These are phyloP conservation scores for Manis pentadactyla DNA, from an alignment of 2,797 vertebrate species.

Conservation along the genomic window DNA sequence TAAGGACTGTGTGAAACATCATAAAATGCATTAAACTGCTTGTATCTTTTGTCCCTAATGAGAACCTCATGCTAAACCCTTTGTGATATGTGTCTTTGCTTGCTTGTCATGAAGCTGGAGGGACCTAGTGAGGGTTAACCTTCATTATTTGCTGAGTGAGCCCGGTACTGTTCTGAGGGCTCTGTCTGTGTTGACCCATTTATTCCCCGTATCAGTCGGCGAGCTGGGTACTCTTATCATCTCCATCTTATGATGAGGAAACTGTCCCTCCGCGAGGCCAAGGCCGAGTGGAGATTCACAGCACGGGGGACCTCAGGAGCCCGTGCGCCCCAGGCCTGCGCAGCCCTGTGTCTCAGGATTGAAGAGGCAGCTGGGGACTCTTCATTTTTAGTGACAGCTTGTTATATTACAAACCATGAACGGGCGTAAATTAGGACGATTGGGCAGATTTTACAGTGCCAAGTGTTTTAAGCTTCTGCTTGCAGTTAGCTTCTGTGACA, in stretches of 20 bases:
- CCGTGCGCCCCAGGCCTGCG: accelerated
- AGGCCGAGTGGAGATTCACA: accelerated
- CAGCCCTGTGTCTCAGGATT: accelerated
- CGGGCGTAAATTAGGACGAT: accelerated
- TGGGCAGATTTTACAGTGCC: not conserved
- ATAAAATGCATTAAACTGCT: not conserved
- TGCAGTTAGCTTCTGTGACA: not conserved
- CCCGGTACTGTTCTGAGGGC: accelerated
- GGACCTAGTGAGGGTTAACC: accelerated
- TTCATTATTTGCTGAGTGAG: accelerated
- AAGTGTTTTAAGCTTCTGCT: not conserved
- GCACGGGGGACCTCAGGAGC: not conserved
- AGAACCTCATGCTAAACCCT: not conserved
- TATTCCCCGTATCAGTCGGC: accelerated
- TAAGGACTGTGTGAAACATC: not conserved
- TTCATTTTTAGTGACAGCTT: not conserved
- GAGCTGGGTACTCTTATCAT: accelerated
- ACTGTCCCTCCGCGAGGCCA: accelerated
- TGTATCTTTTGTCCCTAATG: not conserved
- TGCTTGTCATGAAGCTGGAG: not conserved
- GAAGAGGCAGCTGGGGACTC: not conserved
- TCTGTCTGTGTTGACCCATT: not conserved
- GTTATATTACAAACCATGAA: not conserved
- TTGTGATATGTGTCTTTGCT: not conserved
- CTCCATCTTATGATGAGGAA: accelerated